These are phyloP conservation scores for Babylonia areolata DNA, from an alignment of 1,140 invertebrate species.

Conservation along the genomic window DNA sequence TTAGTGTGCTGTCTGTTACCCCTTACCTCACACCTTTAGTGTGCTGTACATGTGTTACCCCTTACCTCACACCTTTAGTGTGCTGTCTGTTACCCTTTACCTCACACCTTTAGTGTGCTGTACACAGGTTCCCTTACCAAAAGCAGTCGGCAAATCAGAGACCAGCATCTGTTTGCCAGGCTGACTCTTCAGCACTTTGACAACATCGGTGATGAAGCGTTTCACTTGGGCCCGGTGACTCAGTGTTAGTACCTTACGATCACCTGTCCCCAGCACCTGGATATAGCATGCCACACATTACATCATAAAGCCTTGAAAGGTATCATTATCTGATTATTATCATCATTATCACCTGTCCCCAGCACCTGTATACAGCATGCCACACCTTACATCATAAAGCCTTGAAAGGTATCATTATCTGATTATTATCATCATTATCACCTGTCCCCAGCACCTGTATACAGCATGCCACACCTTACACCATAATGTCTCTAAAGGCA, in stretches of 20 bases:
- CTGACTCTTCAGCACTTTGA: constrained; percentile 88
- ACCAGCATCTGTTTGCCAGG: constrained; percentile 84
- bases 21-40: too few species aligned
- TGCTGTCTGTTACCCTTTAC: too few species aligned
- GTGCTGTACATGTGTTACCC: too few species aligned
- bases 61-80: too few species aligned
- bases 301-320: constrained; percentile 78
- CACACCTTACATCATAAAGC: too few species aligned
- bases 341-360: constrained; percentile 91
- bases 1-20: too few species aligned
- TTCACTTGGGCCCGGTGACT: constrained; percentile 91
- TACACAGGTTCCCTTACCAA: constrained; percentile 77
- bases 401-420: too few species aligned
- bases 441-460: constrained; percentile 91
- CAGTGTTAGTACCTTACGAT: constrained; percentile 89
- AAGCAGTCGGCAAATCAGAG: constrained; percentile 85
- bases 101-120: too few species aligned
- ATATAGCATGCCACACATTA: constrained; percentile 36
- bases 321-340: too few species aligned
- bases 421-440: too few species aligned
- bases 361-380: constrained; percentile 87
- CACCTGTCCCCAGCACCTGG: constrained; percentile 92
- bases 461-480: too few species aligned
- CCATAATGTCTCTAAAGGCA: too few species aligned
- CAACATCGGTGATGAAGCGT: constrained; percentile 91